phyloP scores from a whole-genome alignment of 1,140 invertebrate species.

The Campodea augens region DNA sequence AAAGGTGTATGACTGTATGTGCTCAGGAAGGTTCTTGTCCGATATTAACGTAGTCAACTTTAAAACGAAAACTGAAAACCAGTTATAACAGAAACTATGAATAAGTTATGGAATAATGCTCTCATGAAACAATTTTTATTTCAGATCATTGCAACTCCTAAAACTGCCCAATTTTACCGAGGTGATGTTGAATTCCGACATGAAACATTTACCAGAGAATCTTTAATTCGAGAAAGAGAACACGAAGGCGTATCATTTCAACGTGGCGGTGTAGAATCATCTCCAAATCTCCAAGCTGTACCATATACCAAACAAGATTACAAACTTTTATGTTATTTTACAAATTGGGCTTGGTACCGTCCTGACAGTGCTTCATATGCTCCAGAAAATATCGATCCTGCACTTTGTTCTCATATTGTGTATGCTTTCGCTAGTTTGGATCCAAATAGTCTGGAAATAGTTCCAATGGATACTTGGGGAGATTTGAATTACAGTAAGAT shows the following conservation, averaged over 20 bases:
- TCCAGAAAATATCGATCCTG: constrained; percentile 59
- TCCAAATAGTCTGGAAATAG: constrained; percentile 47
- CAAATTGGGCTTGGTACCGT: constrained; percentile 72
- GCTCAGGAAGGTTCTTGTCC: no score
- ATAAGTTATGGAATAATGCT: no score
- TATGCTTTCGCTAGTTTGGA: constrained; percentile 79
- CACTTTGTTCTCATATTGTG: constrained; percentile 67
- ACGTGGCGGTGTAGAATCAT: neutral
- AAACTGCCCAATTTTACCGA: neutral
- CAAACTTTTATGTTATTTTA: constrained; percentile 45
- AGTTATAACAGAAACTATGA: no score
- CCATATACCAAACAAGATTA: neutral
- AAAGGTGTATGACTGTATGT: no score
- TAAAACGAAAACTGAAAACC: no score
- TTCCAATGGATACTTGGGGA: constrained; percentile 62
- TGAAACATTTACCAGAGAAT: neutral
- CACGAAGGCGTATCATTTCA: neutral
- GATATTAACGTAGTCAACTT: no score
- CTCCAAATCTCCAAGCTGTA: neutral
- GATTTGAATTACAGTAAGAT: constrained; percentile 64
- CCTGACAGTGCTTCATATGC: constrained; percentile 62
- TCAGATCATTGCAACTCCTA: no score
- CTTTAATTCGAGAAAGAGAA: neutral
- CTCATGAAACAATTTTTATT: no score
- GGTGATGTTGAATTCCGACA: neutral